Base-by-base conservation (phyloP, 2,113 vertebrate species). In the Psilopsiagon aurifrons region DNA sequence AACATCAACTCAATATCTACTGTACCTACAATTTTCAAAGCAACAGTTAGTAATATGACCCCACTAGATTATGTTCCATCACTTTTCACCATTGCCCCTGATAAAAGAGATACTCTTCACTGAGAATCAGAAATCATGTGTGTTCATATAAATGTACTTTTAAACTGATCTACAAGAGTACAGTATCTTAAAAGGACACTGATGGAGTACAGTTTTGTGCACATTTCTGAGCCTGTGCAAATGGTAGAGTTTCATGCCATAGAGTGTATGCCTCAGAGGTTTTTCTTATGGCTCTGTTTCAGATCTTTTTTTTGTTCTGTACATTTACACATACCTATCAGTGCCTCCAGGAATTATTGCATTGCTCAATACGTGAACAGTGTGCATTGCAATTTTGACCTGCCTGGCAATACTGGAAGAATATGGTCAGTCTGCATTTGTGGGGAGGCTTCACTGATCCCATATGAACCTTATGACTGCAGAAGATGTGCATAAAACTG, bases 381-480 rank as follows among this genome's bases (percentile, higher is more conserved):
- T 25, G 51, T 62, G 33, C 54, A 62, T 18, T 78, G 47, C 37
- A 68, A n/a, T 74, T 69, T 66, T 60, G 69, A 75, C 83, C 88
- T 81, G 43, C 17, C 74, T 86, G 67, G 28, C 68, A 22, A 37
- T 63, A 66, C 15, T 4, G 13, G 64, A 93, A 83, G 41, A 39
- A 41, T 0, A 0, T 0, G 0, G 15, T 44, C 83, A 49, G 60
- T 69, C n/a, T 3, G 31, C 1, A 2, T 28, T 62, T 68, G 49
- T 83, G 37, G 49, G 27, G 33, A 83, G 78, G 5, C 16, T 47
- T 73, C 13, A 18, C 2, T 43, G 74, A 43, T 75, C 67, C 29
- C 35, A 15, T 5, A 8, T 6, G 28, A 77, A n/a, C 35, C 29
- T 59, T 41, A 33, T 1, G 17, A 43, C 67, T 71, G 39, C 39